phyloP scores from a whole-genome alignment of 2,113 vertebrate species.

The Oreochromis spilurus region DNA sequence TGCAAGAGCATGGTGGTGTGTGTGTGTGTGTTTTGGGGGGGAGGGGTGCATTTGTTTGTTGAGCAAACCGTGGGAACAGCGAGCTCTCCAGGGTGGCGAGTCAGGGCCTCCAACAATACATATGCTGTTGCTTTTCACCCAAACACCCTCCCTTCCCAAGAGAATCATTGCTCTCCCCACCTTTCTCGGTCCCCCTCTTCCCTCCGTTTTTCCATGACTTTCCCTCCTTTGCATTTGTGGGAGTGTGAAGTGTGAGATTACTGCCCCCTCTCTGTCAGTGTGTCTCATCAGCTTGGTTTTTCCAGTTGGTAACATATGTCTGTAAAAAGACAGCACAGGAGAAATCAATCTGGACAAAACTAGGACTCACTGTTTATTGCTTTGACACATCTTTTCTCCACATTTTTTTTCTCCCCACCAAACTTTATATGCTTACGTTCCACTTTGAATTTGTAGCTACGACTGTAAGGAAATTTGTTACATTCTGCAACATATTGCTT shows the following conservation, averaged over 20 bases:
- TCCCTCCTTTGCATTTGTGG: conserved; percentile 42
- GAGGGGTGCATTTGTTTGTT: conserved; percentile 72
- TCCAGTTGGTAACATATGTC: not conserved
- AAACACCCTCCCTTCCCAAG: conserved; percentile 72
- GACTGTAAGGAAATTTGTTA: not conserved
- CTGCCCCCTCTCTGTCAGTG: conserved; percentile 64
- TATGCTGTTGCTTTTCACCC: conserved; percentile 75
- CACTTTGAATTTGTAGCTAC: not conserved
- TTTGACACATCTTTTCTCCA: not conserved
- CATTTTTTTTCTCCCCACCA: not conserved
- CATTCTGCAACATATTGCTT: not conserved
- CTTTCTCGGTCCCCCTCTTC: conserved; percentile 27
- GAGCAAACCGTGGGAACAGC: conserved; percentile 79
- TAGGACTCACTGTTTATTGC: not conserved
- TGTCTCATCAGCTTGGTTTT: conserved; percentile 7
- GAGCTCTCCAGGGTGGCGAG: conserved; percentile 77
- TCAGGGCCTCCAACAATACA: conserved; percentile 77
- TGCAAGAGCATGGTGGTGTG: conserved; percentile 45
- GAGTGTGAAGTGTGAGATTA: conserved; percentile 36
- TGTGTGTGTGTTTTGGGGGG: not conserved
- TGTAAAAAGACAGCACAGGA: not conserved
- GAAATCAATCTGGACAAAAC: not conserved
- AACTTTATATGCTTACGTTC: not conserved
- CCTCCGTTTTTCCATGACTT: conserved; percentile 34
- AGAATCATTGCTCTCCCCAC: conserved; percentile 56